A percentile compares a stretch with the other conserved stretches of the same genome.
Conservation (phyloP, 2,113 vertebrate genomes). For the Danio rerio region DNA sequence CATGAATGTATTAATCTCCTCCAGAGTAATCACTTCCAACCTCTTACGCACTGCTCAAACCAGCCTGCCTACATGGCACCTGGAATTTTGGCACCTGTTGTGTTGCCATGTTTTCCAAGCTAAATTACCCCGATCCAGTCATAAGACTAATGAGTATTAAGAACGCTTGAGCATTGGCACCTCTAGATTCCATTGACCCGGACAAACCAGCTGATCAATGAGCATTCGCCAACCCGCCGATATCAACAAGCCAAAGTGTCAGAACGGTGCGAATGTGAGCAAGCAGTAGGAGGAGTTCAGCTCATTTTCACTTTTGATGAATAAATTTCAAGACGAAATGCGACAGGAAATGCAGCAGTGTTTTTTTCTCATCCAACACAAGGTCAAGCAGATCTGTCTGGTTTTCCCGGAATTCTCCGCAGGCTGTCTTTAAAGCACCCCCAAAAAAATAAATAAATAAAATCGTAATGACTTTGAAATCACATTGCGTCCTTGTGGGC, state of each 20-base stretch:
- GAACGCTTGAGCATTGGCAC: slow-evolving; percentile 36
- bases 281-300: slow-evolving; percentile 46
- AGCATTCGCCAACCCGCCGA: slow-evolving; percentile 8
- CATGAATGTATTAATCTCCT: slow-evolving; percentile 17
- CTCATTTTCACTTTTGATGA: slow-evolving; percentile 45
- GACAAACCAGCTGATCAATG: slow-evolving; percentile 45
- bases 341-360: slow-evolving; percentile 43
- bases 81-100: neutral
- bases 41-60: neutral
- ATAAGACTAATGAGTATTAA: slow-evolving; percentile 49
- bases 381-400: slow-evolving; percentile 54
- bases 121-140: slow-evolving; percentile 25
- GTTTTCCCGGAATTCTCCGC: slow-evolving; percentile 40
- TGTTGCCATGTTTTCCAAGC: slow-evolving; percentile 8
- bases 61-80: neutral
- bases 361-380: slow-evolving; percentile 50
- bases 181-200: slow-evolving; percentile 51
- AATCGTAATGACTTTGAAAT: slow-evolving; percentile 61
- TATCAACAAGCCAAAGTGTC: slow-evolving; percentile 21
- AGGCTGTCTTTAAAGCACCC: slow-evolving; percentile 6
- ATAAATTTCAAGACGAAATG: slow-evolving; percentile 42
- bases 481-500: slow-evolving; percentile 61
- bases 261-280: slow-evolving; percentile 23
- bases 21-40: neutral
- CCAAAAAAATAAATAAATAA: slow-evolving; percentile 41